Evolutionary conservation across 2,113 vertebrate species (phyloP), one percentile per base, ranked within the genome.

Genomic region (Sturnira hondurensis): DNA sequence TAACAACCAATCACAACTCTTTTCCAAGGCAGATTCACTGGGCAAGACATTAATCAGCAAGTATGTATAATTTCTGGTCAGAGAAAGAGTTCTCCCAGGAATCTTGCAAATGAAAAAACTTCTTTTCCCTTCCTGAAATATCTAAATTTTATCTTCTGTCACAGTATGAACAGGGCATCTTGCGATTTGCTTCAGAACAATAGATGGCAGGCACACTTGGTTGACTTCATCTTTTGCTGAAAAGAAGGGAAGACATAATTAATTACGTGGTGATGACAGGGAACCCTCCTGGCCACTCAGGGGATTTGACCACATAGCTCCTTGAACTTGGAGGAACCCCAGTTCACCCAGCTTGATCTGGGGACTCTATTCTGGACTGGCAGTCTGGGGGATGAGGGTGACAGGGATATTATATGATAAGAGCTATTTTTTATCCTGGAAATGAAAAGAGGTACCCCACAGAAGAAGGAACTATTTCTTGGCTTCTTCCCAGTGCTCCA

Each of bases 171-270:
- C 67, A 95, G 36, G 45, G 67, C 3, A 4, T 47, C 86, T 89
- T 91, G 74, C 83, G 88, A 67, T 89, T 89, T 89, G 47, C 36
- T 43, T 78, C 61, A 78, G n/a, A 89, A 89, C 68, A 80, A 86
- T 4, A 61, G 73, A 52, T 36, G 41, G 83, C 13, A 70, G 56
- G 17, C 68, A 71, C 17, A 36, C 22, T 90, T 87, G 76, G 70
- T 56, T 94, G 83, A 68, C 68, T 90, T 86, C 36, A 33, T 87
- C 54, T 74, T 77, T 68, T 43, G 19, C 81, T 89, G 41, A 45
- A 88, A 58, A 78, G 68, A 92, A 65, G 33, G 76, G 71, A 92
- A 93, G 70, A 89, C 31, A 58, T 17, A 93, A 87, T 83, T 24
- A 93, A 87, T 87, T 78, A 84, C 26, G 22, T 87, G 20, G 31